Evolutionary conservation across 2,888 invertebrate genomes (phyloP), one percentile per base, ranked within the genome.

Genomic region (Melikaiella ostensackeni): DNA sequence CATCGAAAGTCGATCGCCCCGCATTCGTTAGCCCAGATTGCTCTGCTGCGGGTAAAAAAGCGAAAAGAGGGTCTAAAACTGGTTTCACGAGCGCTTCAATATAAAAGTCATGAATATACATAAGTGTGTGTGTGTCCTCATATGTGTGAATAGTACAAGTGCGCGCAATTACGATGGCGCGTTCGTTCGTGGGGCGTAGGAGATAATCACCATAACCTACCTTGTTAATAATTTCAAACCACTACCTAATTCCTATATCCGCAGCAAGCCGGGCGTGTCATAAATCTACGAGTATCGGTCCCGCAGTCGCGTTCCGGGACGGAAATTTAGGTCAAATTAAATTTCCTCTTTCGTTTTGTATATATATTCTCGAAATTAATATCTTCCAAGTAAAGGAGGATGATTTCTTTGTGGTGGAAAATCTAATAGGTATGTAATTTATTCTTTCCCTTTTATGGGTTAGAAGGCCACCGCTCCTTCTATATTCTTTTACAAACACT

Each of bases 201-300:
- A 50, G 70, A 70, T 70, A 55, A 70, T 50, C 50, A 70, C 70
- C 70, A 70, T 70, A 70, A 70, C 33, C 70, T 70, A 50, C 30
- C 50, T 70, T 70, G 70, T 70, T 70, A 70, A 70, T 70, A 70
- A 70, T 70, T 70, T 70, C 30, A 70, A 70, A 50, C 70, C 70
- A 55, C 70, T 55, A 70, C 33, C 70, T 70, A 70, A 70, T 70
- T 70, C 70, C 50, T 70, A 55, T 70, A 70, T 70, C 50, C 70
- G 70, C 50, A 50, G 50, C 30, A 30, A 70, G 11, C 46, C 30
- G 64, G 19, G 42, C 16, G 50, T 70, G 50, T 33, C 30, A 70
- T 70, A 70, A 70, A 70, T 70, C 70, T 70, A 13, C 21, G 50
- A 50, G 70, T 70, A 50, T 55, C 42, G 30, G 33, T 33, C 30